Percentiles rank a stretch among this genome's conserved stretches.
Conservation (phyloP, 2,888 invertebrate species). For the Erebia ligea region DNA sequence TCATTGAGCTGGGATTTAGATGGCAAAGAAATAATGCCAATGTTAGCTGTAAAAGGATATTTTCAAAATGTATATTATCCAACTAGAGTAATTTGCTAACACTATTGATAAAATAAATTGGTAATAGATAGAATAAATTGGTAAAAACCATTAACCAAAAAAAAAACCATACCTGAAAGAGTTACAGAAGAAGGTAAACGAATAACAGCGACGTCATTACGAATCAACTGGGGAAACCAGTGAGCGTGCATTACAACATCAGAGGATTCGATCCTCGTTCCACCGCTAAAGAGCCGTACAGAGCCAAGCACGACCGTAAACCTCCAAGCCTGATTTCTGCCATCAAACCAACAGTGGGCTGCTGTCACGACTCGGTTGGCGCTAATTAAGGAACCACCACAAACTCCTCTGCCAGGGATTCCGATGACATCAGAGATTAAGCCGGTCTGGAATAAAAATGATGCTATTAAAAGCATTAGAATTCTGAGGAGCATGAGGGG, state of each 20-base stretch:
- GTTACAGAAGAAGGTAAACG: conserved; percentile 16
- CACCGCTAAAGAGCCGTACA: conserved; percentile 53
- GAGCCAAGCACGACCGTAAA: conserved; percentile 60
- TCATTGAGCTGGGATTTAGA: conserved; percentile 47
- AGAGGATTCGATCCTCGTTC: conserved; percentile 51
- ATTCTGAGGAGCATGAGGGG: too few relatives aligned
- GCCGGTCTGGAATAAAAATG: conserved; percentile 48
- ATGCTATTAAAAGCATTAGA: background rate
- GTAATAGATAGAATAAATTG: background rate
- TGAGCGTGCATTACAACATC: conserved; percentile 51
- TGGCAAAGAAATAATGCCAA: conserved; percentile 41
- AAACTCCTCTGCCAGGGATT: conserved; percentile 49
- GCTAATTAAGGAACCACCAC: conserved; percentile 58
- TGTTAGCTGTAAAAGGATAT: conserved; percentile 32
- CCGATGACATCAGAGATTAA: conserved; percentile 50
- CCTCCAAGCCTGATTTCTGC: conserved; percentile 55
- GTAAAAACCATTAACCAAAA: conserved; percentile 5
- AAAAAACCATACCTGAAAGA: conserved; percentile 22
- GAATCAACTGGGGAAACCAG: conserved; percentile 52
- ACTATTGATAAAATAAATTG: background rate
- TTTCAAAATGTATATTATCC: background rate
- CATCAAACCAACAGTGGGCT: conserved; percentile 69
- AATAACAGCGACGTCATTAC: conserved; percentile 53
- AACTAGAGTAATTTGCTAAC: too few relatives aligned
- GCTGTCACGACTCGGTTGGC: conserved; percentile 54